Base-by-base conservation (phyloP, 2,113 vertebrate species). In the Scomber scombrus region DNA sequence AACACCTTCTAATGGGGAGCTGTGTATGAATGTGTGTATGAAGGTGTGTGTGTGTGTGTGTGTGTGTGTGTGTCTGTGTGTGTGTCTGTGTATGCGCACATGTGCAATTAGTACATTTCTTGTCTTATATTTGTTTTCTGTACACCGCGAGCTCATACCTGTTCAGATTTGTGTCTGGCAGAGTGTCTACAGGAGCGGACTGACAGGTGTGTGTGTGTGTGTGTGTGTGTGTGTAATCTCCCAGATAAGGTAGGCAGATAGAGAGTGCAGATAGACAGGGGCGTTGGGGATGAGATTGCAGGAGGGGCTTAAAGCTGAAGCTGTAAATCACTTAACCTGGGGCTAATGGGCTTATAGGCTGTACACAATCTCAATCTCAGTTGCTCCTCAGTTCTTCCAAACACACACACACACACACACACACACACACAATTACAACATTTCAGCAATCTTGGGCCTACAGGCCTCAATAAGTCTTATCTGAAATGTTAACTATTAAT, bases 271-370 rank as follows among this genome's bases (percentile, higher is more conserved):
- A 90, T 91, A 90, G 89, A 89, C 86, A 80, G 86, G 86, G 73
- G 65, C 62, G 64, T 85, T 81, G 70, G 83, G 85, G 83, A 92
- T 85, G 88, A 89, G 91, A 91, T 92, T 91, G 86, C 85, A 80
- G 76, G 83, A 84, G 79, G 85, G 78, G 84, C 85, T 93, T 92
- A 91, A 84, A 89, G 81, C 76, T 71, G 85, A 80, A 88, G 90
- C 91, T 93, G 91, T 92, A 93, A 92, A 93, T 92, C 91, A 93
- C 89, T 93, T 92, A 93, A 93, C 92, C 92, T 92, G 89, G 76
- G 91, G 91, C 91, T 91, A 93, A 93, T 93, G 90, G 91, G 89
- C 90, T 93, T 93, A 93, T 78, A 85, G 86, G 87, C 75, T 86
- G 84, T 86, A 85, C 34, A 51, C 45, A 56, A 40, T 40, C 34